A percentile compares a stretch with the other conserved stretches of the same genome.
These are phyloP conservation scores for Scaptomyza pallida DNA, from an alignment of 1,140 invertebrate species.

Conservation along the genomic window DNA sequence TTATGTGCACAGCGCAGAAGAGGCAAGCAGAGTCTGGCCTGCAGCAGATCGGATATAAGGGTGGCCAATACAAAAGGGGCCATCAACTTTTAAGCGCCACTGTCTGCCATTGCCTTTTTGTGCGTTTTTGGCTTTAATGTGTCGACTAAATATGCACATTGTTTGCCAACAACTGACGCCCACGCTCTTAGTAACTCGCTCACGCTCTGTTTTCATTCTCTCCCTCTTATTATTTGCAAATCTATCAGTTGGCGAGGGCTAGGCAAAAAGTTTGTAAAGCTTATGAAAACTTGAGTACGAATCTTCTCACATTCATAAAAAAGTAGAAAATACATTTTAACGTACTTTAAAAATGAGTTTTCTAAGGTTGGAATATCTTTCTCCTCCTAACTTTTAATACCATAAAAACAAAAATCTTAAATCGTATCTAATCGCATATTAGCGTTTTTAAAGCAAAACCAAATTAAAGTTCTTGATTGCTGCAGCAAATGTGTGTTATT, in stretches of 20 bases:
- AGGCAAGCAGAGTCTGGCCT: conserved; percentile 4
- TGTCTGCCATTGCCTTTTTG: conserved; percentile 48
- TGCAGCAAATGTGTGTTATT: no score
- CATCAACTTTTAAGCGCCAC: conserved; percentile 67
- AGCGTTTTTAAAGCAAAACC: no score
- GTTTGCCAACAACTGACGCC: conserved; percentile 57
- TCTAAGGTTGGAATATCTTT: no score
- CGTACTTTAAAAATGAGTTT: no score
- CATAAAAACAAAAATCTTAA: no score
- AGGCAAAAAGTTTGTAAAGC: neutral
- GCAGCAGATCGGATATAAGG: conserved; percentile 41
- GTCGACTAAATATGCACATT: conserved; percentile 66
- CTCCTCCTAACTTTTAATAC: neutral
- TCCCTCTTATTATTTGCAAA: neutral
- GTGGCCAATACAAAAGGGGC: conserved; percentile 51
- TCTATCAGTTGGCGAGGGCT: conserved; percentile 1
- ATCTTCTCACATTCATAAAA: no score
- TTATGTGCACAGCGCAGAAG: conserved; percentile 48
- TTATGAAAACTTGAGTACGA: neutral
- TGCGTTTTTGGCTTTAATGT: conserved; percentile 61
- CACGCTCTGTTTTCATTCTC: neutral
- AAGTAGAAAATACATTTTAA: no score
- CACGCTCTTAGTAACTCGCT: conserved; percentile 36
- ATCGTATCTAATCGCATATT: neutral
- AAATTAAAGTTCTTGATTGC: no score